Evolutionary conservation across 1,140 invertebrate genomes (phyloP).

Genomic region (Pseudomyrmex dendroicus): DNA sequence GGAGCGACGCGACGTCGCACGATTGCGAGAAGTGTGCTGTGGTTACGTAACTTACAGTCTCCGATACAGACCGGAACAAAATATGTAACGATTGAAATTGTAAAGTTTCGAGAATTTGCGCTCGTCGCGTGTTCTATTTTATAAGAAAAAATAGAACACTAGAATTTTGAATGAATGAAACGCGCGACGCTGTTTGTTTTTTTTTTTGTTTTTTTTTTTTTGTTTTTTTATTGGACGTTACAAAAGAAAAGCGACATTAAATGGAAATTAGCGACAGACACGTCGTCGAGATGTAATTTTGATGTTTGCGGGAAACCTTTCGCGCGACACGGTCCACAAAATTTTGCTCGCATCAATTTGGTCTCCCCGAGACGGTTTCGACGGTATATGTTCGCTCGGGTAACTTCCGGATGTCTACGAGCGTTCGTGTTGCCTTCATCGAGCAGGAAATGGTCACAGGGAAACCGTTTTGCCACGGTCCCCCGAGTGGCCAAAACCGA

Average conservation of each 20-base stretch:
- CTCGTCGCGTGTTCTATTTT: no score
- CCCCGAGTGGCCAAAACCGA: constrained; percentile 69
- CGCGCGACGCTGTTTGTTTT: no score
- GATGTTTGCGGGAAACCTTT: neutral
- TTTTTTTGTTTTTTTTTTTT: no score
- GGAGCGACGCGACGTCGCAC: no score
- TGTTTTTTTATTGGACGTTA: neutral
- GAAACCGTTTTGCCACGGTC: constrained; percentile 67
- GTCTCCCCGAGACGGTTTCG: constrained; percentile 15
- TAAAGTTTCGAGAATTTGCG: no score
- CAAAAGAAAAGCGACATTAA: neutral
- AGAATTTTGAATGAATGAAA: no score
- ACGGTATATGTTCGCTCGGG: constrained; percentile 31
- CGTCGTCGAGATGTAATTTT: constrained; percentile 1
- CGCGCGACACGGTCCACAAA: constrained; percentile 1
- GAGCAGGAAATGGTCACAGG: constrained; percentile 68
- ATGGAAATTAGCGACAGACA: neutral
- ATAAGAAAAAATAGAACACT: no score
- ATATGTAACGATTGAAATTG: no score
- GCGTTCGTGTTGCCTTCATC: constrained; percentile 56
- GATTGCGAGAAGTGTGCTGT: neutral
- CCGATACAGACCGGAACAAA: no score
- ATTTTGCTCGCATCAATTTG: constrained; percentile 9
- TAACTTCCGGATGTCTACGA: constrained; percentile 61
- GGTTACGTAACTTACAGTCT: neutral